These are phyloP conservation scores for Turritopsis rubra DNA, from an alignment of 30 jellyfish, hydroid and myxozoan species.

Conservation along the genomic window DNA sequence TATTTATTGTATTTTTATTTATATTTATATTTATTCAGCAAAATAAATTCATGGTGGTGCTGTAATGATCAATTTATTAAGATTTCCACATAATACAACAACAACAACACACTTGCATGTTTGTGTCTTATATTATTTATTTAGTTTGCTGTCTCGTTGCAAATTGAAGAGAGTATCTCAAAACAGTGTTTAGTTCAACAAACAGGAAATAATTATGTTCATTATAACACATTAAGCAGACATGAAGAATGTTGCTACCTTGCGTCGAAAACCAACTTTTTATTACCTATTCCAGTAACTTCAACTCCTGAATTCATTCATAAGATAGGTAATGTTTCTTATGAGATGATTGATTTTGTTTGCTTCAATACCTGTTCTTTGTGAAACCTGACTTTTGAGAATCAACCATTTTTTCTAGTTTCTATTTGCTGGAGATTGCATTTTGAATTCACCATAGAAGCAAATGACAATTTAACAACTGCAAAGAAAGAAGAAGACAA, in stretches of 20 bases:
- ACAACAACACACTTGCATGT: no score
- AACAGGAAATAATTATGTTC: slow-evolving; percentile 29
- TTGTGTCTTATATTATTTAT: slow-evolving; percentile 11
- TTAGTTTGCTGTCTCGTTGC: slow-evolving; percentile 68
- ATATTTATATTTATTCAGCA: neutral
- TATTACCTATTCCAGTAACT: slow-evolving; percentile 83
- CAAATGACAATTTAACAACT: neutral
- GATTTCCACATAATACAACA: no score
- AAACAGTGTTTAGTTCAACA: slow-evolving; percentile 16
- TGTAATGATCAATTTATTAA: no score
- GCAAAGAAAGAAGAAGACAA: neutral
- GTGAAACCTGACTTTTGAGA: neutral
- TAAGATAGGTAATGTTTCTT: slow-evolving; percentile 49
- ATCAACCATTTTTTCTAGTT: slow-evolving; percentile 28
- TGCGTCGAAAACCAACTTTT: slow-evolving; percentile 51
- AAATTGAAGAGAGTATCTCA: slow-evolving; percentile 60
- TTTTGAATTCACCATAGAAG: slow-evolving; percentile 30
- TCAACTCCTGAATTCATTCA: slow-evolving; percentile 76
- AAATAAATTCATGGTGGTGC: neutral
- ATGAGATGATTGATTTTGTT: neutral
- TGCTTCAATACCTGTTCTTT: neutral
- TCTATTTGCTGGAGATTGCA: slow-evolving; percentile 53
- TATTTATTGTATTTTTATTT: neutral
- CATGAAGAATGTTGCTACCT: slow-evolving; percentile 70
- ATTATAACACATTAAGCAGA: slow-evolving; percentile 48